Evolutionary conservation across 2,113 vertebrate species (phyloP).

Genomic region (Archocentrus centrarchus): DNA sequence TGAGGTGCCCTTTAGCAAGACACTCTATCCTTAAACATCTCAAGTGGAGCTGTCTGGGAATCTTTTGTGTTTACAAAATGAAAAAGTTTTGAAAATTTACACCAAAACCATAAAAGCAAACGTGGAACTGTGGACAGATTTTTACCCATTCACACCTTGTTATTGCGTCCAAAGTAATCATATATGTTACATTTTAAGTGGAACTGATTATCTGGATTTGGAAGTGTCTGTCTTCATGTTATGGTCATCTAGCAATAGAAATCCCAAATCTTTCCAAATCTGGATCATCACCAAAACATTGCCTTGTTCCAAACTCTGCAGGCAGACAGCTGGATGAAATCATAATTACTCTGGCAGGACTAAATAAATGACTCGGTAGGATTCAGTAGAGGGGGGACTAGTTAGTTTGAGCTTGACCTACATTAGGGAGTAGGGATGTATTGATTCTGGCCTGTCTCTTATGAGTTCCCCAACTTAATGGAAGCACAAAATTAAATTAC

Average conservation of each 20-base stretch:
- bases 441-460: background rate
- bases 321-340: background rate
- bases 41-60: background rate
- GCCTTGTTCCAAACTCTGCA: background rate
- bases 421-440: background rate
- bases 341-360: background rate
- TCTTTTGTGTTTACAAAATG: background rate
- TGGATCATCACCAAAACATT: background rate
- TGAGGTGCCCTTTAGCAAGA: background rate
- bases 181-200: background rate
- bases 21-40: background rate
- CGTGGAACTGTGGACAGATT: background rate
- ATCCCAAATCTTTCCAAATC: conserved; percentile 1
- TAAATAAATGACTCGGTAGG: background rate
- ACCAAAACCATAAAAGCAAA: background rate
- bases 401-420: background rate
- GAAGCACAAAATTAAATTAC: background rate
- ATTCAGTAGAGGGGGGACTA: too few relatives aligned
- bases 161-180: background rate
- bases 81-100: background rate
- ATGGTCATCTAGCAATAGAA: background rate
- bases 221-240: background rate
- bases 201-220: background rate
- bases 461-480: background rate
- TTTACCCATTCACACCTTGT: background rate